A percentile compares a stretch with the other conserved stretches of the same genome.
Evolutionary conservation across 2,113 vertebrate species (phyloP).

Genomic region (Antennarius striatus): DNA sequence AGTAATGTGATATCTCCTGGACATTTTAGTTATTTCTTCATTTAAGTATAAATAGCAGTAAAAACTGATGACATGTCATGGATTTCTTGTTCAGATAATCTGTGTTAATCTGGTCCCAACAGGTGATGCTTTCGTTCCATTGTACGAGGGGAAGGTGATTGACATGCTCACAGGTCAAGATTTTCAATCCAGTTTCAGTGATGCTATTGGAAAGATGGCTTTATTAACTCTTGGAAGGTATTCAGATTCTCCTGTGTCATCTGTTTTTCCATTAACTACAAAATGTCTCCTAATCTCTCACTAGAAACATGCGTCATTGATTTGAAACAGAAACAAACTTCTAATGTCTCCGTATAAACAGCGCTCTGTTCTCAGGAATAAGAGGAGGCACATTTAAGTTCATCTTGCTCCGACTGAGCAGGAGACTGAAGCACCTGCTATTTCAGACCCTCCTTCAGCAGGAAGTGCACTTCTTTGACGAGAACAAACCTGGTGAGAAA

Average conservation of each 20-base stretch:
- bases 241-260: conserved; percentile 6
- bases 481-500: conserved; percentile 74
- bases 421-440: conserved; percentile 72
- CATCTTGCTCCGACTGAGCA: conserved; percentile 72
- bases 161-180: conserved; percentile 78
- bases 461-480: conserved; percentile 79
- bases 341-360: conserved; percentile 22
- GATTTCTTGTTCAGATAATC: background rate
- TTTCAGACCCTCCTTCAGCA: conserved; percentile 75
- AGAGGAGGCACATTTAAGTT: conserved; percentile 77
- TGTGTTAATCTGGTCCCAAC: conserved; percentile 10
- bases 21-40: too few relatives aligned
- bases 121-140: conserved; percentile 77
- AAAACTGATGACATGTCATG: background rate
- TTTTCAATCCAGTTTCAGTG: conserved; percentile 57
- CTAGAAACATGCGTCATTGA: background rate
- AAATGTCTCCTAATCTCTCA: background rate
- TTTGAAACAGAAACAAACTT: background rate
- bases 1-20: too few relatives aligned
- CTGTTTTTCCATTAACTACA: background rate
- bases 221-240: conserved; percentile 84
- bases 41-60: too few relatives aligned
- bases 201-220: conserved; percentile 70
- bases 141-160: conserved; percentile 80
- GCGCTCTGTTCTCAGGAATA: conserved; percentile 70